These are phyloP conservation scores for Drosophila athabasca DNA, from an alignment of 1,140 invertebrate species.

Conservation along the genomic window DNA sequence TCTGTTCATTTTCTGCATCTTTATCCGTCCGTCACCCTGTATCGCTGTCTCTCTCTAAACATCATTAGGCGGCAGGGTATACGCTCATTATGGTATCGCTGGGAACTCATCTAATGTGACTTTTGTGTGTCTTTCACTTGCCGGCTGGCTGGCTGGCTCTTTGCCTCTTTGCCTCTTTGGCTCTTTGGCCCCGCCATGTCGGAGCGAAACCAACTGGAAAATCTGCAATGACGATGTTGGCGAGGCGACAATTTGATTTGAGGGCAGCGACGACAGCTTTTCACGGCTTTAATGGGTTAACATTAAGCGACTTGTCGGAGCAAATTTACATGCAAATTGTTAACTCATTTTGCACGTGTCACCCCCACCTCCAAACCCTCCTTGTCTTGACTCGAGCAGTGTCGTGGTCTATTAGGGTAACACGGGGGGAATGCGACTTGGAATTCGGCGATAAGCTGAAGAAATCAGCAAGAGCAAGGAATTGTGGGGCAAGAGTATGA, in stretches of 20 bases:
- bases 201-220: constrained; percentile 56
- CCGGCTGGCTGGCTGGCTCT: neutral
- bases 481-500: no score
- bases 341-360: constrained; percentile 58
- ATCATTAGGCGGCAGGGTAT: constrained; percentile 32
- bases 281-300: constrained; percentile 71
- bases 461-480: constrained; percentile 9
- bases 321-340: constrained; percentile 51
- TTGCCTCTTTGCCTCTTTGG: neutral
- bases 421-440: constrained; percentile 13
- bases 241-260: constrained; percentile 66
- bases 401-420: constrained; percentile 40
- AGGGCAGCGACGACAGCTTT: constrained; percentile 31
- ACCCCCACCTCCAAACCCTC: constrained; percentile 17
- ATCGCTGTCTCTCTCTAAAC: constrained; percentile 22
- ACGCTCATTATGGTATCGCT: constrained; percentile 55
- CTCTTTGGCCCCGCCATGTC: constrained; percentile 6
- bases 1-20: no score
- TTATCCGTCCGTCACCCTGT: no score
- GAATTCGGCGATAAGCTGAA: constrained; percentile 20
- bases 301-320: constrained; percentile 59
- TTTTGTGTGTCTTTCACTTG: constrained; percentile 26
- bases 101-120: constrained; percentile 68
- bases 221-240: constrained; percentile 51
- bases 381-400: constrained; percentile 41